Evolutionary conservation across 2,888 invertebrate species (phyloP).

Genomic region (Platycheirus albimanus): DNA sequence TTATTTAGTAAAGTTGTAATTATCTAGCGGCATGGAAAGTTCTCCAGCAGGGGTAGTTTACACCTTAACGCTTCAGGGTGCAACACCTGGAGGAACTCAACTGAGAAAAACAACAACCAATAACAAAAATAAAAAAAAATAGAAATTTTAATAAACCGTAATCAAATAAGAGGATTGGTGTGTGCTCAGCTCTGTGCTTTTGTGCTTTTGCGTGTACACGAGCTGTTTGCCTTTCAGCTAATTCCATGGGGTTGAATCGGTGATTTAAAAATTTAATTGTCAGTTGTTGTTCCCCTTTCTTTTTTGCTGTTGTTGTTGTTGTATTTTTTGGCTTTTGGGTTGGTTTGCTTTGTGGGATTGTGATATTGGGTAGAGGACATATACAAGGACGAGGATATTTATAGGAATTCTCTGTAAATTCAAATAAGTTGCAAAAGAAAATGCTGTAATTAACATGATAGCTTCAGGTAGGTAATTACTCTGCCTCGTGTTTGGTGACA

Average conservation of each 20-base stretch:
- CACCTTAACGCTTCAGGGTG: conserved; percentile 60
- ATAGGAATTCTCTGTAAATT: conserved; percentile 41
- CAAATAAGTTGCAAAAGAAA: conserved; percentile 52
- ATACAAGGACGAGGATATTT: neutral
- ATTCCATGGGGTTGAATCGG: conserved; percentile 52
- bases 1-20: conserved; percentile 69
- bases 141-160: conserved; percentile 59
- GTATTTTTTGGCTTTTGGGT: too few relatives aligned
- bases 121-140: conserved; percentile 6
- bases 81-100: conserved; percentile 47
- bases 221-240: conserved; percentile 50
- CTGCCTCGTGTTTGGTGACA: conserved; percentile 48
- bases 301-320: too few relatives aligned
- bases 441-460: conserved; percentile 54
- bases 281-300: conserved; percentile 15
- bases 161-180: conserved; percentile 62
- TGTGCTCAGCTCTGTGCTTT: too few relatives aligned
- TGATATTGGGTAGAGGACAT: neutral
- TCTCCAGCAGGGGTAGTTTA: conserved; percentile 64
- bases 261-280: conserved; percentile 65
- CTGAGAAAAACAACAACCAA: neutral
- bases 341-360: neutral
- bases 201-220: conserved; percentile 63
- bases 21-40: conserved; percentile 69
- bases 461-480: conserved; percentile 46